Percentiles rank a stretch among this genome's conserved stretches.
phyloP scores from a whole-genome alignment of 2,113 vertebrate species.

The Peromyscus maniculatus region DNA sequence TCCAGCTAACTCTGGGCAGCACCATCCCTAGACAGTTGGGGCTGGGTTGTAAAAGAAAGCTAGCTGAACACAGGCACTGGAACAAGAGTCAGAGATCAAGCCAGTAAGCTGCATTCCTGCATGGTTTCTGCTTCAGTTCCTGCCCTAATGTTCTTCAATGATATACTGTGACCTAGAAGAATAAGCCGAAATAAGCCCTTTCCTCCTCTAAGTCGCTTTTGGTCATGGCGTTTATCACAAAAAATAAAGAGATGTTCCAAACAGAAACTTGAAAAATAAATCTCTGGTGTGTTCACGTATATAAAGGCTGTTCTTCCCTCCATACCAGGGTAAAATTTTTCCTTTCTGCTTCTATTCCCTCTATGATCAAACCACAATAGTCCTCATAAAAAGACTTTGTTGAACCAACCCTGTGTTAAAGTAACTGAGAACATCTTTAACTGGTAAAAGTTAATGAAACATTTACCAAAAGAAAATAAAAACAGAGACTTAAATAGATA shows the following conservation, averaged over 20 bases:
- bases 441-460: background rate
- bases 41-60: background rate
- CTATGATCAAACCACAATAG: background rate
- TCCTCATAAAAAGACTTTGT: background rate
- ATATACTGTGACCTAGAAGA: background rate
- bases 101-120: background rate
- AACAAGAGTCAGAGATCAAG: background rate
- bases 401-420: background rate
- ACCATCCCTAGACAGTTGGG: background rate
- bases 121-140: background rate
- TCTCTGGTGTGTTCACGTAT: background rate
- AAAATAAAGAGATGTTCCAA: background rate
- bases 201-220: background rate
- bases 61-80: background rate
- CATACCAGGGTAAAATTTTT: background rate
- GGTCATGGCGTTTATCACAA: background rate
- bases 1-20: background rate
- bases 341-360: background rate
- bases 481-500: background rate
- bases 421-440: background rate
- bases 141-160: background rate
- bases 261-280: background rate
- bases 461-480: background rate
- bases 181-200: background rate
- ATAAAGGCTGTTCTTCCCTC: background rate